Base-by-base conservation (phyloP, 2,113 vertebrate genomes). In the Fregata magnificens region DNA sequence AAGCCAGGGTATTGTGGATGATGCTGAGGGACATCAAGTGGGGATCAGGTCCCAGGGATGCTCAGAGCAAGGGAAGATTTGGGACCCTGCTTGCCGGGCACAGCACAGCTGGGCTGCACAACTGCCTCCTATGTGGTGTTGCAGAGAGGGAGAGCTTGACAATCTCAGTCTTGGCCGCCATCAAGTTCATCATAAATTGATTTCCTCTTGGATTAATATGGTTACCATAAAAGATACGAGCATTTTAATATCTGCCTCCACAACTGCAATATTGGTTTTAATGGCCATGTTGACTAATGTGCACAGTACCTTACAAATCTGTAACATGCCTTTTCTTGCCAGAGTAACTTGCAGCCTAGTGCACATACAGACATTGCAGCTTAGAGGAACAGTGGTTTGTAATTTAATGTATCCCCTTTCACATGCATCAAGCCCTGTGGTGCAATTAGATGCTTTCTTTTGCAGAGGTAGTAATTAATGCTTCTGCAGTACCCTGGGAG, bases 251-350 rank as follows among this genome's bases (percentile, higher is more conserved):
- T 77, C 86, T 76, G 18, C 11, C 56, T 50, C 91, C 73, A 72
- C 16, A 82, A 50, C 45, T 65, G 45, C 24, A 66, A 9, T 73
- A 47, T 61, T 65, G 36, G 47, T 72, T 91, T 80, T 89, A 76
- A 76, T 80, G 58, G 34, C 40, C 65, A 40, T 5, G 10, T 52
- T 95, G 84, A 45, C 86, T 94, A 70, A 91, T 5, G 71, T 4
- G 2, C 40, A 38, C 58, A 15, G 25, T 29, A 55, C 88, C 82
- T 80, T 16, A 76, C 66, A 56, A 80, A 91, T 49, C 73, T 62
- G 42, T 34, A 80, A 55, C 87, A 13, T 38, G 94, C 42, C 55
- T 90, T 91, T 89, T 95, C 84, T 94, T 95, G 76, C 80, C 85
- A 66, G 38, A 71, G 88, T 31, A 86, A 49, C 86, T 83, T 52